phyloP scores from a whole-genome alignment of 1,140 invertebrate genomes.

The Lordiphosa mommai region DNA sequence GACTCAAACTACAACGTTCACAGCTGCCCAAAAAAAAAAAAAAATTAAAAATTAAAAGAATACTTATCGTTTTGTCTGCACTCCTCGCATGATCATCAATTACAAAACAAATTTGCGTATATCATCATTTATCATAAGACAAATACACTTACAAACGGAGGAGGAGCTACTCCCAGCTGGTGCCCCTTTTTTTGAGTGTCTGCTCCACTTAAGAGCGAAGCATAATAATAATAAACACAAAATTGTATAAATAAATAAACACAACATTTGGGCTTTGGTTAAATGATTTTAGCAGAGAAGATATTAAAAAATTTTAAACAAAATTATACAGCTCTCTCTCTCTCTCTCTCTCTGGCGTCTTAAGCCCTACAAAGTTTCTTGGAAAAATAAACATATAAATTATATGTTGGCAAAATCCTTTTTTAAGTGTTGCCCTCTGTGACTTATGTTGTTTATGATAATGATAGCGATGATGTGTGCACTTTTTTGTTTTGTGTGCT shows the following conservation, averaged over 20 bases:
- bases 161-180: conserved; percentile 18
- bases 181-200: conserved; percentile 11
- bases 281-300: conserved; percentile 9
- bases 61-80: not conserved
- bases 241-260: conserved; percentile 30
- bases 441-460: conserved; percentile 9
- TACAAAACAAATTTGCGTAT: conserved; percentile 40
- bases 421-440: conserved; percentile 2
- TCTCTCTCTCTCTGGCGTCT: too few species aligned
- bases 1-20: not conserved
- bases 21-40: not conserved
- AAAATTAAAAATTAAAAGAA: not conserved
- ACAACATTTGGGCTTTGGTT: conserved; percentile 3
- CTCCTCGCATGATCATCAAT: conserved; percentile 19
- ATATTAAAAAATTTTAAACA: conserved; percentile 5
- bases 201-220: conserved; percentile 20
- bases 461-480: conserved; percentile 20
- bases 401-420: too few species aligned
- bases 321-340: conserved; percentile 17
- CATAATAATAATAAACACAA: conserved; percentile 23
- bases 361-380: not conserved
- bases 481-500: conserved; percentile 11
- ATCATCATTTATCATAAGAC: conserved; percentile 42
- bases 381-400: not conserved
- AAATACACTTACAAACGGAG: not conserved